Percentiles rank a stretch among this genome's conserved stretches.
Evolutionary conservation across 2,113 vertebrate species (phyloP).

Genomic region (Gallinago paraguaiae): DNA sequence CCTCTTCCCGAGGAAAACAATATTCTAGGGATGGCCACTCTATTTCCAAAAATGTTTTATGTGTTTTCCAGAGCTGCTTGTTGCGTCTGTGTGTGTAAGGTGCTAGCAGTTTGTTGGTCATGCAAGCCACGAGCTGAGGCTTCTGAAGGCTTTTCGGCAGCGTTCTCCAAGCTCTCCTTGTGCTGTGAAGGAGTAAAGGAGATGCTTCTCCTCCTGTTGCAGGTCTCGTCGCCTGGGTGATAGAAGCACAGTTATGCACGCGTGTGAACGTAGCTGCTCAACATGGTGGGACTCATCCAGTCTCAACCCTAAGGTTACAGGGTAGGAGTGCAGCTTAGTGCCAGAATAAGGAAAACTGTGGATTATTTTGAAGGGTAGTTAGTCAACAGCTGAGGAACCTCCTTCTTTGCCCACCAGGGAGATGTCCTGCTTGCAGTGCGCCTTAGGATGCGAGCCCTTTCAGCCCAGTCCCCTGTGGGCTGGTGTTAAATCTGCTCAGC

Average conservation of each 20-base stretch:
- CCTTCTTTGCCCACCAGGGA: background rate
- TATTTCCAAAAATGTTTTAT: background rate
- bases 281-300: background rate
- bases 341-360: background rate
- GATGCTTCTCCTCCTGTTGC: background rate
- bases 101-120: background rate
- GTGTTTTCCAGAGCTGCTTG: background rate
- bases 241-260: rapidly evolving
- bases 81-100: rapidly evolving
- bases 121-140: rapidly evolving
- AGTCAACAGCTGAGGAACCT: too few species aligned
- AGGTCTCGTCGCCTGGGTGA: background rate
- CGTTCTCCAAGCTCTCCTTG: background rate
- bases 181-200: background rate
- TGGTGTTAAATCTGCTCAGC: background rate
- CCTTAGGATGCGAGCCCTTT: background rate
- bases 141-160: background rate
- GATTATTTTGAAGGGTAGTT: background rate
- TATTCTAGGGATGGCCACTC: background rate
- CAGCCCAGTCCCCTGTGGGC: background rate
- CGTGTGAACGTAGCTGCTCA: background rate
- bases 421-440: background rate
- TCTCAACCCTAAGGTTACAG: rapidly evolving
- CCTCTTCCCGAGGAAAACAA: background rate
- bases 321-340: background rate